Evolutionary conservation across 2,888 invertebrate genomes (phyloP), one percentile per base, ranked within the genome.

Genomic region (Macropis europaea): DNA sequence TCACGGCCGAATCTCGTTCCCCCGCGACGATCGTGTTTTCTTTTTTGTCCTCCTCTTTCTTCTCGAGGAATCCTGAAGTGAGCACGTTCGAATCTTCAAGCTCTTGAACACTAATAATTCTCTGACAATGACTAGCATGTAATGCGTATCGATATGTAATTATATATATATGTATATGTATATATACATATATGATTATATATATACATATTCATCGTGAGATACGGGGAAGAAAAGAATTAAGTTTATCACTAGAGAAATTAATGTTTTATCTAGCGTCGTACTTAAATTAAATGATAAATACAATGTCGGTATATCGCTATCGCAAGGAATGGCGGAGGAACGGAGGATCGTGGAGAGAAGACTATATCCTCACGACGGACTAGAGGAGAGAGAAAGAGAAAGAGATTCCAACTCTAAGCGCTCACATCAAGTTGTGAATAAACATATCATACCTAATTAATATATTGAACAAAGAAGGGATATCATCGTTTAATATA

Each of bases 371-470:
- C 81, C 79, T 83, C 82, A 77, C 76, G 77, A 81, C 84, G n/a
- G 24, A 82, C 79, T 78, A 76, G 75, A 78, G 62, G 54, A 64
- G 63, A 82, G 54, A 57, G 47, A 40, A 32, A 28, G 43, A 52
- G n/a, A 72, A 76, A 66, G 42, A 48, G 64, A 80, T 84, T 87
- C 82, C 69, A 86, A 87, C 77, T 87, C 81, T 86, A 88, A 89
- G 86, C 88, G 90, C 90, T 90, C 89, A 90, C 90, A 89, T 90
- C 88, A 89, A 88, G 89, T 90, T 89, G 90, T 90, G 90, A 90
- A 89, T 89, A 89, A 89, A 90, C 90, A 90, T 90, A 90, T 90
- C 89, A 89, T 89, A 89, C 84, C 78, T 84, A 87, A 86, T 83
- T 87, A 88, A 88, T 88, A 88, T 87, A 89, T 88, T 86, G 81